A percentile compares a stretch with the other conserved stretches of the same genome.
These are phyloP conservation scores for Rhinichthys klamathensis DNA, from an alignment of 2,113 vertebrate genomes.

Conservation along the genomic window DNA sequence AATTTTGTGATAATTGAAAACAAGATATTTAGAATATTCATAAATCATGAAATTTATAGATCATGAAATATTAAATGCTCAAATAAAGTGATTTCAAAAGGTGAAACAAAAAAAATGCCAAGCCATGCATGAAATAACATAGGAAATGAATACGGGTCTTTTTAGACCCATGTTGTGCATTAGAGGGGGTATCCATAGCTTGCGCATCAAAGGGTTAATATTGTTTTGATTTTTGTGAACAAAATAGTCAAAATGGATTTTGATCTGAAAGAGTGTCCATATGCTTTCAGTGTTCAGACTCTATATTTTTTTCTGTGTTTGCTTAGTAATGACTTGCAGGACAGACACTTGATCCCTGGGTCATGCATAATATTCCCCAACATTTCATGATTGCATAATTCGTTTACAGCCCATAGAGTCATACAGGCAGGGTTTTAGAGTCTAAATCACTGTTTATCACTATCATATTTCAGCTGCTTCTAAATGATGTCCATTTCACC, in stretches of 20 bases:
- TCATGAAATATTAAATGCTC: no score
- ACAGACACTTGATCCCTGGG: not conserved
- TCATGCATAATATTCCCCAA: not conserved
- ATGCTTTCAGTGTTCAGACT: not conserved
- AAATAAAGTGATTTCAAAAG: no score
- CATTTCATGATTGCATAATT: conserved; percentile 8
- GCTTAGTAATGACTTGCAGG: not conserved
- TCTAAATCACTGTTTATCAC: not conserved
- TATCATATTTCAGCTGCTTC: conserved; percentile 32
- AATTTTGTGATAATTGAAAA: no score
- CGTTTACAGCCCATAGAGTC: not conserved
- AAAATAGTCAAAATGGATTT: not conserved
- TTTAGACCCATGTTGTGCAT: no score
- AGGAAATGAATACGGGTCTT: no score
- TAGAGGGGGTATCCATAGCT: no score
- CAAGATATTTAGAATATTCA: no score
- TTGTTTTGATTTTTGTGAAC: not conserved
- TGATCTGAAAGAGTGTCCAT: not conserved
- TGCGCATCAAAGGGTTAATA: no score
- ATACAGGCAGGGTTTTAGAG: not conserved
- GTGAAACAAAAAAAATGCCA: no score
- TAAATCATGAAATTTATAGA: no score
- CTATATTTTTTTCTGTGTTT: not conserved
- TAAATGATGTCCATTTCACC: conserved; percentile 18
- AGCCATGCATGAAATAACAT: no score